These are phyloP conservation scores for Thymelicus lineola DNA, from an alignment of 2,888 invertebrate species.

Conservation along the genomic window DNA sequence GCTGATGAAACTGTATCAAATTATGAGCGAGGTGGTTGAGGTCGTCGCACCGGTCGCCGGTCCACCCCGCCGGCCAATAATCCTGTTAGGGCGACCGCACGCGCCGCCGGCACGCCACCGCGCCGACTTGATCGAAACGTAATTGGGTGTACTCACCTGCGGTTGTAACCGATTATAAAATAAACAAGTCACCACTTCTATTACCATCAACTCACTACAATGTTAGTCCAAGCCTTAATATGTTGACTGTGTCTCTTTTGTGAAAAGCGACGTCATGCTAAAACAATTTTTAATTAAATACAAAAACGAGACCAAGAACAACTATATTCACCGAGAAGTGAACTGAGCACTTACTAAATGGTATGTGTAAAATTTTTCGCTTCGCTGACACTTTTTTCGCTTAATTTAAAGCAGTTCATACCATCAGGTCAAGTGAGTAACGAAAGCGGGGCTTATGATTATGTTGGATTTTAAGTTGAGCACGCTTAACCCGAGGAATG, in stretches of 20 bases:
- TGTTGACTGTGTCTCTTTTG: background rate
- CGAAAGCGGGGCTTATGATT: constrained; percentile 33
- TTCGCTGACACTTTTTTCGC: constrained; percentile 36
- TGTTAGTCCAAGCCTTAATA: background rate
- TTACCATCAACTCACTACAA: background rate
- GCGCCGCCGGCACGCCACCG: constrained; percentile 59
- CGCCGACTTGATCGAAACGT: constrained; percentile 73
- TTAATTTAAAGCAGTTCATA: constrained; percentile 37
- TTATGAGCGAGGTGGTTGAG: constrained; percentile 51
- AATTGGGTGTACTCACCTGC: constrained; percentile 75
- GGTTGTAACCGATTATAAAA: constrained; percentile 53
- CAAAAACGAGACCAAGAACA: constrained; percentile 29
- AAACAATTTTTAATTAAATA: constrained; percentile 31
- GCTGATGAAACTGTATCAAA: constrained; percentile 66
- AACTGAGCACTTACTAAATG: constrained; percentile 22
- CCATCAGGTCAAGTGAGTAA: constrained; percentile 36
- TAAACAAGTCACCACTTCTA: constrained; percentile 42
- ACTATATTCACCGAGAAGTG: constrained; percentile 14
- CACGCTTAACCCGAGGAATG: constrained; percentile 28
- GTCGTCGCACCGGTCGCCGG: constrained; percentile 43
- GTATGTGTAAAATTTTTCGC: constrained; percentile 25
- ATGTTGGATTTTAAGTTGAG: constrained; percentile 24
- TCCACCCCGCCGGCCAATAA: constrained; percentile 58
- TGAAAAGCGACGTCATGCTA: background rate
- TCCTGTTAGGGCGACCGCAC: constrained; percentile 74